Conservation (phyloP, 2,797 vertebrate species). For the Xenops minutus region DNA sequence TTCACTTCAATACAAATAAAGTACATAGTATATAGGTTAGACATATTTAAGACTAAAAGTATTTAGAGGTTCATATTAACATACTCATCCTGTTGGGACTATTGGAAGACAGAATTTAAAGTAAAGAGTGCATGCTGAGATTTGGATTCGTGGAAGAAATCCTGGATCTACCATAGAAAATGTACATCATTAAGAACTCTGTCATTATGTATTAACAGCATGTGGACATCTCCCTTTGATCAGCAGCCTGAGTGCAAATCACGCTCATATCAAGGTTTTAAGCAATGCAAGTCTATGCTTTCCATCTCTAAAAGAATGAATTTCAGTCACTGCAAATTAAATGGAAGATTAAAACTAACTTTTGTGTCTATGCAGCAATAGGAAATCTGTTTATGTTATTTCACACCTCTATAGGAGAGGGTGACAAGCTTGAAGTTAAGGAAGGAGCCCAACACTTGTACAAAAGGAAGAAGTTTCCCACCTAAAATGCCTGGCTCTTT, state of each 20-base stretch:
- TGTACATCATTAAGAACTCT: slow-evolving; percentile 9
- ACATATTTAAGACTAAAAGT: not conserved
- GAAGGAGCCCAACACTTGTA: not conserved
- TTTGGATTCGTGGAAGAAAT: not conserved
- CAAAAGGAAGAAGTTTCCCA: not conserved
- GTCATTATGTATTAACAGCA: slow-evolving; percentile 20
- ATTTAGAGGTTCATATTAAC: not conserved
- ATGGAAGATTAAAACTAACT: not conserved
- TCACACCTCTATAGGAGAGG: not conserved
- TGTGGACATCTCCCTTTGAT: slow-evolving; percentile 30
- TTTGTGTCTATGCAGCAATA: not conserved
- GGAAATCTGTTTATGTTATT: not conserved
- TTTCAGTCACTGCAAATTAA: slow-evolving; percentile 13
- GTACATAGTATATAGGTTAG: not conserved
- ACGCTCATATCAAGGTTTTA: not conserved
- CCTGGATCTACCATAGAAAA: not conserved
- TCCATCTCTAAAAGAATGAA: not conserved
- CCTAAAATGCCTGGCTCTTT: not conserved
- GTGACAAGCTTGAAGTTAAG: not conserved
- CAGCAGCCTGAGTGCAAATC: not conserved
- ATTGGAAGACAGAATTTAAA: not conserved
- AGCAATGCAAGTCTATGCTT: not conserved
- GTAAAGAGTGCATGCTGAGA: not conserved
- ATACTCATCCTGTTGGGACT: not conserved
- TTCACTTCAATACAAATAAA: not conserved